Evolutionary conservation across 1,140 invertebrate species (phyloP), one percentile per base, ranked within the genome.

Genomic region (Sitobion miscanthi): DNA sequence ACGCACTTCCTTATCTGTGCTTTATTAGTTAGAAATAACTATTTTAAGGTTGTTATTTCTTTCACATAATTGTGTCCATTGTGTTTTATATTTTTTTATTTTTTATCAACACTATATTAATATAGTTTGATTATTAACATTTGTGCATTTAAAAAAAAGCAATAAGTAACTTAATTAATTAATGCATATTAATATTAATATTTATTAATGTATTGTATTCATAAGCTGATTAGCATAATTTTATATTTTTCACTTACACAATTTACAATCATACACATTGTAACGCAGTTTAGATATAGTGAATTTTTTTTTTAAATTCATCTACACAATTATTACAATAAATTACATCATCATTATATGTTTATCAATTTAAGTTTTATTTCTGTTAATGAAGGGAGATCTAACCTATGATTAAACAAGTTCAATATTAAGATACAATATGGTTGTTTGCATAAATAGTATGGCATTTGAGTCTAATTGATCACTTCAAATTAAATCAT

Each of bases 121-220:
- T 47, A 47, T 17, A 1, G 11, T 47, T 47, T 49, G 14, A 86
- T 86, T 5, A 86, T 30, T 20, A 30, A 47, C 14, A 14, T n/a
- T 77, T 86, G 38, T 86, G 42, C 42, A 86, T 86, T 86, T 49
- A 86, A 86, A n/a, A 86, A 85, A 45, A 83, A 85, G 23, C 42
- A 86, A 86, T 86, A 45, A 42, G 45, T 42, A 85, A 42, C 14
- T 77, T 77, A 77, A 69, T 77, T 77, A 85, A 42, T 23, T 45
- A 86, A 47, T 86, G 30, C 42, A 86, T 7, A 47, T 86, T 86
- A 47, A 47, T 86, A 47, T 47, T 77, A 77, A 47, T 54, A 17
- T 25, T 3, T 30, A 17, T 86, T 86, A n/a, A 25, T 47, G 23
- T 42, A n/a, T 47, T 49, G 25, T 86, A 30, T 42, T 14, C 85